Conservation (phyloP, 2,888 invertebrate genomes). For the Pecten maximus region DNA sequence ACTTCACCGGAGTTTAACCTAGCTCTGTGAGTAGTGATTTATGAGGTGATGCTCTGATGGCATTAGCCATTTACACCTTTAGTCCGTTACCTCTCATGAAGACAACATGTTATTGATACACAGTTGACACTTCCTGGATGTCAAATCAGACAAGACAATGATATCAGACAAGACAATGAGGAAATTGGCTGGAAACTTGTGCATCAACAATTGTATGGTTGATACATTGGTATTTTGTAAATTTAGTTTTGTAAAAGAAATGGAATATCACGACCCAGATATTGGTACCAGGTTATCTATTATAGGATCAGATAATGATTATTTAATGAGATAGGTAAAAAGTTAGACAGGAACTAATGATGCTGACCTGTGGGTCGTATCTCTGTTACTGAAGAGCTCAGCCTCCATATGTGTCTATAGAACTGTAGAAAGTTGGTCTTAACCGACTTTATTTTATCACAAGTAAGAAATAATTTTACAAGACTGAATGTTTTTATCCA, state of each 20-base stretch:
- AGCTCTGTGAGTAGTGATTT: background rate
- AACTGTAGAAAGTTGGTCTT: background rate
- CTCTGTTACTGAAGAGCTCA: background rate
- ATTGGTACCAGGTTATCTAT: background rate
- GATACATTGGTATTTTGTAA: no score
- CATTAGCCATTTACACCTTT: background rate
- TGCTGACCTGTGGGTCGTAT: background rate
- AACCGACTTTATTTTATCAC: background rate
- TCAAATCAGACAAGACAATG: background rate
- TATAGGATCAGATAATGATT: background rate
- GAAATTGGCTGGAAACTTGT: background rate
- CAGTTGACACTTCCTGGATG: background rate
- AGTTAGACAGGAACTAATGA: background rate
- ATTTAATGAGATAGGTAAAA: background rate
- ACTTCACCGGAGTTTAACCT: no score
- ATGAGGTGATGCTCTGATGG: background rate
- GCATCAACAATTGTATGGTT: background rate
- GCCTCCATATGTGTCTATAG: background rate
- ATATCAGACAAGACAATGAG: background rate
- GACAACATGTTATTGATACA: background rate
- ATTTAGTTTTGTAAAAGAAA: background rate
- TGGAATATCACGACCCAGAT: background rate
- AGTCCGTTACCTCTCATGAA: background rate
- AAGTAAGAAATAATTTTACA: background rate
- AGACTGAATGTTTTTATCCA: background rate